Percentiles rank a stretch among this genome's conserved stretches.
Conservation (phyloP, 37 sponge, comb jelly and placozoan genomes). For the Chondrilla cf. caribensis region DNA sequence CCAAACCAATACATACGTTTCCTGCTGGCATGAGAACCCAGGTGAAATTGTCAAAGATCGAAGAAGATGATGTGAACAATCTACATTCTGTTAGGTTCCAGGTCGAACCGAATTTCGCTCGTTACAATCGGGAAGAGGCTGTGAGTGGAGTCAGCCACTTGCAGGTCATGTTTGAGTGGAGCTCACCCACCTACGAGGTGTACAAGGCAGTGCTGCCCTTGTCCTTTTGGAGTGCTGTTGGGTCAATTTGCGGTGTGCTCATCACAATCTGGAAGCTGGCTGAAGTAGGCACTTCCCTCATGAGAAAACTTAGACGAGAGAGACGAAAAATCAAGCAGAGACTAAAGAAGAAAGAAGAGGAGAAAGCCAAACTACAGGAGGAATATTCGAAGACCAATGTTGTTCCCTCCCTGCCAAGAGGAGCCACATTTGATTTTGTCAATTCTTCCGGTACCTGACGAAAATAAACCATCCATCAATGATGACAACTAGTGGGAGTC, state of each 20-base stretch:
- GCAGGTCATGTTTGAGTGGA: slow-evolving; percentile 24
- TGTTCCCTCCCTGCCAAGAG: background rate
- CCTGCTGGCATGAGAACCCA: slow-evolving; percentile 20
- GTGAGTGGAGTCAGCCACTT: background rate
- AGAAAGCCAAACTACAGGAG: background rate
- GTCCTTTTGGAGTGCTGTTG: background rate
- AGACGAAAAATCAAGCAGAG: background rate
- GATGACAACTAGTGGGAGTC: no score
- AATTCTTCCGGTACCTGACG: no score
- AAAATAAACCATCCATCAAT: no score
- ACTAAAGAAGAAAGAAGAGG: background rate
- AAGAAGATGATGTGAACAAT: background rate
- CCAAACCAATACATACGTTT: background rate
- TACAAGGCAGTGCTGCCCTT: background rate
- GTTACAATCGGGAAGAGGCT: background rate
- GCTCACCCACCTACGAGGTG: slow-evolving; percentile 2
- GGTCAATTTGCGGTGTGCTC: slow-evolving; percentile 13
- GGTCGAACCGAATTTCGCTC: slow-evolving; percentile 13
- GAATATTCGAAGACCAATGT: background rate
- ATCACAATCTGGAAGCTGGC: background rate
- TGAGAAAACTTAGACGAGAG: slow-evolving; percentile 4
- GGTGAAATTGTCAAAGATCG: background rate
- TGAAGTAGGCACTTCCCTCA: background rate
- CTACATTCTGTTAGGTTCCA: background rate
- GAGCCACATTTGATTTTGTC: background rate